Conservation (phyloP, 2,797 vertebrate genomes). For the Remorina albescens region DNA sequence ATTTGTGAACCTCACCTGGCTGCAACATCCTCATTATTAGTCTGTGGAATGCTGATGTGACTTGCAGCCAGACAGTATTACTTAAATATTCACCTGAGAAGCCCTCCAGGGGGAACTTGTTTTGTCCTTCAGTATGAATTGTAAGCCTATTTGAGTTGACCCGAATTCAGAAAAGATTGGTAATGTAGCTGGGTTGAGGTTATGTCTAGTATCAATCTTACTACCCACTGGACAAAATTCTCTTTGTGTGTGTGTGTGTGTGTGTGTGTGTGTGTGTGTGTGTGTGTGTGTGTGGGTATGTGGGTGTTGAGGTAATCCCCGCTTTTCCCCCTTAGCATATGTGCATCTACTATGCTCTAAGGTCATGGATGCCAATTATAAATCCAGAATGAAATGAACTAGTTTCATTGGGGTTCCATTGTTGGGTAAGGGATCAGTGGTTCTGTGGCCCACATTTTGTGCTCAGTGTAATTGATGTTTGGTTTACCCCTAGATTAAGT, state of each 20-base stretch:
- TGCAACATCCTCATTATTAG: conserved; percentile 50
- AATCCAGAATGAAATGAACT: conserved; percentile 38
- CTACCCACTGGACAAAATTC: conserved; percentile 28
- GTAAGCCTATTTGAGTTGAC: conserved; percentile 59
- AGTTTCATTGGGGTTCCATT: conserved; percentile 51
- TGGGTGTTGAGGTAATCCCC: background rate
- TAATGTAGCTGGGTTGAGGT: conserved; percentile 58
- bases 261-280: background rate
- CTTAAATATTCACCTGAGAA: conserved; percentile 61
- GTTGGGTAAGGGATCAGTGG: conserved; percentile 55
- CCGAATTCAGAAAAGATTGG: conserved; percentile 65
- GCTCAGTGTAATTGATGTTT: conserved; percentile 79
- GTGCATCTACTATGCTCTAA: conserved; percentile 31
- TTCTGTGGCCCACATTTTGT: conserved; percentile 71
- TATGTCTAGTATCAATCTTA: conserved; percentile 34
- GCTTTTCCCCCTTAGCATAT: background rate
- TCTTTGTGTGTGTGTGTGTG: background rate
- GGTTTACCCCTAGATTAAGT: conserved; percentile 74
- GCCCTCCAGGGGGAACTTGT: conserved; percentile 57
- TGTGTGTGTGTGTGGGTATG: background rate
- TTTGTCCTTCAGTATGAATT: conserved; percentile 60
- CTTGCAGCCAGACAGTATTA: conserved; percentile 49
- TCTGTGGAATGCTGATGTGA: conserved; percentile 57
- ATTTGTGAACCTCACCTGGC: conserved; percentile 42
- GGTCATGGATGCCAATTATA: conserved; percentile 31